These are phyloP conservation scores for Pangasianodon gigas DNA, from an alignment of 2,113 vertebrate species.

Conservation along the genomic window DNA sequence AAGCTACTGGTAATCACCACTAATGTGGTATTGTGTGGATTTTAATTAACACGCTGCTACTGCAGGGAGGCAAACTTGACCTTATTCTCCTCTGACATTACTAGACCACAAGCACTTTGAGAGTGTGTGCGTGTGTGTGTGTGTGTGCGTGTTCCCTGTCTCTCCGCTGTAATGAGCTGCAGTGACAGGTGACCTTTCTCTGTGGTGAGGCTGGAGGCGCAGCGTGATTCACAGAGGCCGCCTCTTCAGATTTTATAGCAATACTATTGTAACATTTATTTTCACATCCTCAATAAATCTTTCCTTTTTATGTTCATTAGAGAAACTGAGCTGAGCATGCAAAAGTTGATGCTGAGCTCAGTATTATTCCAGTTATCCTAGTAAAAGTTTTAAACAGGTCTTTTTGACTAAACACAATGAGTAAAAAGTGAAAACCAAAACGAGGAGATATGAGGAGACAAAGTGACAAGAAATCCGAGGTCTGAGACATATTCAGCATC, in stretches of 20 bases:
- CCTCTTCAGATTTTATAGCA: slow-evolving; percentile 21
- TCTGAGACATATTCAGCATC: not conserved
- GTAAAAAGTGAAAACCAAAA: not conserved
- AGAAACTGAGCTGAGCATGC: not conserved
- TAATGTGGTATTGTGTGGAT: slow-evolving; percentile 34
- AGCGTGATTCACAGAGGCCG: slow-evolving; percentile 20
- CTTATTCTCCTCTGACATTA: slow-evolving; percentile 38
- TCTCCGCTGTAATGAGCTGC: slow-evolving; percentile 67
- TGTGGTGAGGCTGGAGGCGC: slow-evolving; percentile 51
- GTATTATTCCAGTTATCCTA: not conserved
- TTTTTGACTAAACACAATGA: not conserved
- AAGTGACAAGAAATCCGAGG: not conserved
- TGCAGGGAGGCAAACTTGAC: slow-evolving; percentile 45
- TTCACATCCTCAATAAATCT: slow-evolving; percentile 6
- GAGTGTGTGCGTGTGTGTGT: slow-evolving; percentile 9
- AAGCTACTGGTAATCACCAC: slow-evolving; percentile 35
- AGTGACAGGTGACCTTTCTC: slow-evolving; percentile 72
- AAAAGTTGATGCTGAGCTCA: not conserved
- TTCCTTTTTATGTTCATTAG: slow-evolving; percentile 1
- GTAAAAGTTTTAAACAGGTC: not conserved
- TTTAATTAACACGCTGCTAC: slow-evolving; percentile 43
- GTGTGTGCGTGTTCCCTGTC: slow-evolving; percentile 27
- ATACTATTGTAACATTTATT: slow-evolving; percentile 2
- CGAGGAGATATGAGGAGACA: not conserved
- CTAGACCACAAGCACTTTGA: slow-evolving; percentile 8